Evolutionary conservation across 2,113 vertebrate species (phyloP).

Genomic region (Cyanoliseus patagonus): DNA sequence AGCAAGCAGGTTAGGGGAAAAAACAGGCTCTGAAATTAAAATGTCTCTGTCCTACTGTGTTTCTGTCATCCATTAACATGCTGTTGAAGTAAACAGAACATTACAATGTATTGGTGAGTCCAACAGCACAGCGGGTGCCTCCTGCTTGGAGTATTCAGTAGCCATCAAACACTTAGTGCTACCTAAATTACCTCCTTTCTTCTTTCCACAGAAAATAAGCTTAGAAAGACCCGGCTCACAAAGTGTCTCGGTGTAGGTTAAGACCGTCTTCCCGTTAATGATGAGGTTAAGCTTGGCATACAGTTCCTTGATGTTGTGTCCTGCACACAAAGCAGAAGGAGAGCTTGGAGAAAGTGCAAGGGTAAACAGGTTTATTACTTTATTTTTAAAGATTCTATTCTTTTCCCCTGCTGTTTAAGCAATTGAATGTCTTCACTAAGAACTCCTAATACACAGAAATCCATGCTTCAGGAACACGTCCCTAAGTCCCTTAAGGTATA

Average conservation of each 20-base stretch:
- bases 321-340: constrained; percentile 40
- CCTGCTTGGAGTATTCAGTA: not conserved
- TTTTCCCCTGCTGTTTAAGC: not conserved
- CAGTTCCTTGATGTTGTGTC: constrained; percentile 65
- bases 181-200: constrained; percentile 78
- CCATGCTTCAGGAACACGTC: not conserved
- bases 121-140: not conserved
- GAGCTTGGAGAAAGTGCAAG: not conserved
- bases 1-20: not conserved
- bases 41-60: not conserved
- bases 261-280: not conserved
- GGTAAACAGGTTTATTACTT: not conserved
- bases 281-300: not conserved
- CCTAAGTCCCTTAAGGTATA: not conserved
- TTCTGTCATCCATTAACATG: constrained; percentile 20
- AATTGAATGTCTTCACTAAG: not conserved
- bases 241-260: constrained; percentile 53
- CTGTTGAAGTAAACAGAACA: not conserved
- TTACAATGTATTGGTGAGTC: not conserved
- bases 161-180: not conserved
- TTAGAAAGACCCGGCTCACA: constrained; percentile 36
- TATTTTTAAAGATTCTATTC: fast-evolving
- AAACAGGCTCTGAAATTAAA: constrained; percentile 18
- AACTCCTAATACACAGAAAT: not conserved
- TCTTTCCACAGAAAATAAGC: constrained; percentile 76